Percentiles rank a stretch among this genome's conserved stretches.
Evolutionary conservation across 1,140 invertebrate genomes (phyloP).

Genomic region (Venustaconcha ellipsiformis): DNA sequence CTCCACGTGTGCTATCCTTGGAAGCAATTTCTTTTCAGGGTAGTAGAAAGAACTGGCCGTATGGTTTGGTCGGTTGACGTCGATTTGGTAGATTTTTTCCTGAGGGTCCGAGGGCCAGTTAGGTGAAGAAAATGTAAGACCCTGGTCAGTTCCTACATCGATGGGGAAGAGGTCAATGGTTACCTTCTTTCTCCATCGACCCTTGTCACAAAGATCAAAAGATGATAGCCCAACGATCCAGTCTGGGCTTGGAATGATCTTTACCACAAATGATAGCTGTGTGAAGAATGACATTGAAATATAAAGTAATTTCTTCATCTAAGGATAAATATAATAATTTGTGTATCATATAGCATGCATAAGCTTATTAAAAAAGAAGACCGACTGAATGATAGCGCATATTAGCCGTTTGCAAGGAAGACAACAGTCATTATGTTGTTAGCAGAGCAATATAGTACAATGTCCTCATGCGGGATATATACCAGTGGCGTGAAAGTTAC

Average conservation of each 20-base stretch:
- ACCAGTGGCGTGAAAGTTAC: too few relatives aligned
- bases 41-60: conserved; percentile 59
- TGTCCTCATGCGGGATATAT: too few relatives aligned
- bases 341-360: too few relatives aligned
- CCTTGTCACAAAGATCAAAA: conserved; percentile 48
- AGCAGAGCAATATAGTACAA: too few relatives aligned
- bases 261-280: conserved; percentile 56
- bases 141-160: conserved; percentile 57
- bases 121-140: conserved; percentile 57
- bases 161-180: conserved; percentile 45
- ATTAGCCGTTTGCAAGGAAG: too few relatives aligned
- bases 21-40: conserved; percentile 38
- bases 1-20: conserved; percentile 41
- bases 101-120: conserved; percentile 51
- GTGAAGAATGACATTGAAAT: too few relatives aligned
- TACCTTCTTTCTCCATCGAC: conserved; percentile 45
- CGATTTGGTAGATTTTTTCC: conserved; percentile 46
- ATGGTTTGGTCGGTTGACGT: conserved; percentile 40
- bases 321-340: too few relatives aligned
- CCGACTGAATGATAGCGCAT: too few relatives aligned
- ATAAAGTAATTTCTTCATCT: too few relatives aligned
- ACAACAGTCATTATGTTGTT: too few relatives aligned
- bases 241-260: conserved; percentile 60
- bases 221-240: conserved; percentile 58
- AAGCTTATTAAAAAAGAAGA: too few relatives aligned